Percentiles rank a stretch among this genome's conserved stretches.
Conservation (phyloP, 2,888 invertebrate genomes). For the Thymelicus lineola region DNA sequence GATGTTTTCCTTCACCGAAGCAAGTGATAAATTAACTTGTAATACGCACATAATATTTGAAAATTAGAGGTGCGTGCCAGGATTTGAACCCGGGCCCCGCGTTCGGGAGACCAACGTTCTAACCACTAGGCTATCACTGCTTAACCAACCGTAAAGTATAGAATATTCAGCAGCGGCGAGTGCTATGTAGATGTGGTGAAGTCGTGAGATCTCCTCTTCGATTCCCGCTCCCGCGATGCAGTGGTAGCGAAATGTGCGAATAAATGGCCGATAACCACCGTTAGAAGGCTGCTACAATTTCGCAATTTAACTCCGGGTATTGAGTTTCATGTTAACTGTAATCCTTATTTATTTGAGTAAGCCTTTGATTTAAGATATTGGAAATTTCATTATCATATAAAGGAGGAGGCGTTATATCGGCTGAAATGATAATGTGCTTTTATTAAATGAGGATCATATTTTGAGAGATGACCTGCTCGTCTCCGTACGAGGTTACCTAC, state of each 20-base stretch:
- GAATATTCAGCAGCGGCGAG: conserved; percentile 27
- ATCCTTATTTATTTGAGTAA: conserved; percentile 16
- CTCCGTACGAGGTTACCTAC: no score
- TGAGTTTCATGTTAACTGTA: conserved; percentile 7
- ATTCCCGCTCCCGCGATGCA: conserved; percentile 25
- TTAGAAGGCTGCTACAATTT: conserved; percentile 14
- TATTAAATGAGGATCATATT: no score
- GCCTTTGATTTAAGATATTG: neutral
- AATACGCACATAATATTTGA: no score
- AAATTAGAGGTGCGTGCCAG: no score
- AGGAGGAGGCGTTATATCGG: neutral
- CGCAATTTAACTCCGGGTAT: conserved; percentile 17
- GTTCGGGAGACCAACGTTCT: no score
- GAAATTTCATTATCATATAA: neutral
- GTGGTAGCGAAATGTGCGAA: conserved; percentile 24
- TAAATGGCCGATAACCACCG: conserved; percentile 18
- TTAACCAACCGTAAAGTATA: conserved; percentile 25
- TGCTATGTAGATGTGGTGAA: conserved; percentile 13
- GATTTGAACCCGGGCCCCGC: no score
- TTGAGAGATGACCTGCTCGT: no score
- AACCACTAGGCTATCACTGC: no score
- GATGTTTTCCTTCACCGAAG: no score
- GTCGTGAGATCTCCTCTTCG: conserved; percentile 32
- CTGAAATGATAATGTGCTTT: no score
- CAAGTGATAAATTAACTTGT: no score